Percentiles rank a stretch among this genome's conserved stretches.
These are phyloP conservation scores for Thamnaconus septentrionalis DNA, from an alignment of 2,113 vertebrate genomes.

Conservation along the genomic window DNA sequence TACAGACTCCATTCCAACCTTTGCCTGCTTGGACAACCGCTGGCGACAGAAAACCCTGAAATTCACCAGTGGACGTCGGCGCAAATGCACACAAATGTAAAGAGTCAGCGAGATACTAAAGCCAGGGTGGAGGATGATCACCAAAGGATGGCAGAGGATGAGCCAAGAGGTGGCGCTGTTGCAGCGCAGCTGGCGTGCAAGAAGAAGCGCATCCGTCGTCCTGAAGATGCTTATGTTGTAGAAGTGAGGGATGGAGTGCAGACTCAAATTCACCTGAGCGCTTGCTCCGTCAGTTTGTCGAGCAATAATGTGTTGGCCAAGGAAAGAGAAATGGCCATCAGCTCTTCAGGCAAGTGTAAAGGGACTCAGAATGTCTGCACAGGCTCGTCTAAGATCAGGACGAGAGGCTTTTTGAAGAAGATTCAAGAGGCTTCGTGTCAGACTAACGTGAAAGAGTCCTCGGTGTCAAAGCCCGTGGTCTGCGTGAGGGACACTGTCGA, in stretches of 20 bases:
- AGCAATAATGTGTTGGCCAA: constrained; percentile 44
- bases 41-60: background rate
- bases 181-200: constrained; percentile 11
- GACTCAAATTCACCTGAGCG: background rate
- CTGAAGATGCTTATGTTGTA: background rate
- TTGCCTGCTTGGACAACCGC: background rate
- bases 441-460: no score
- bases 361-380: background rate
- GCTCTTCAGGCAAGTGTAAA: background rate
- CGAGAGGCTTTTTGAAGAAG: constrained; percentile 22
- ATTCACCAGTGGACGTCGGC: background rate
- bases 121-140: no score
- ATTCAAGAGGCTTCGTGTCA: background rate
- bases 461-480: no score
- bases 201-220: background rate
- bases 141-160: no score
- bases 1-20: background rate
- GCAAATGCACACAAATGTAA: constrained; percentile 37
- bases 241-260: constrained; percentile 2
- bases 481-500: no score
- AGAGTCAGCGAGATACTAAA: no score
- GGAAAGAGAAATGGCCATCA: constrained; percentile 2
- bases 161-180: background rate
- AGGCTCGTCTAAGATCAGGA: constrained; percentile 14
- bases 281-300: constrained; percentile 48